These are phyloP conservation scores for Thomomys bottae DNA, from an alignment of 2,113 vertebrate genomes.

Conservation along the genomic window DNA sequence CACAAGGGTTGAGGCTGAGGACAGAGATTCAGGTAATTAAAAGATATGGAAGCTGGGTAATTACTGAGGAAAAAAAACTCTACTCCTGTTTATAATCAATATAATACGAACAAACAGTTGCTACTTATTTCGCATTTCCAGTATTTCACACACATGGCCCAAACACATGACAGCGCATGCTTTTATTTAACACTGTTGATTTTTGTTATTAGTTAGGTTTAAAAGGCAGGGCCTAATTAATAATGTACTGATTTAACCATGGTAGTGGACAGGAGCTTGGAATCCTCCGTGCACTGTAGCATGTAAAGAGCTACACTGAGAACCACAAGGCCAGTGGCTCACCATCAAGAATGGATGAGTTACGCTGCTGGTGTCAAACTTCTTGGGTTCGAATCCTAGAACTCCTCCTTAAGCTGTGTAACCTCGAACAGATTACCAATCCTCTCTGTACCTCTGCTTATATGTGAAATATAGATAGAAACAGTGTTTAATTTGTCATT, in stretches of 20 bases:
- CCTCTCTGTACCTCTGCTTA: neutral
- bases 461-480: neutral
- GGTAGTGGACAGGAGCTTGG: neutral
- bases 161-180: neutral
- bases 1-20: slow-evolving; percentile 88
- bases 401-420: neutral
- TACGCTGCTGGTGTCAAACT: neutral
- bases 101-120: neutral
- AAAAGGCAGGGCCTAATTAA: neutral
- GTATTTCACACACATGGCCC: neutral
- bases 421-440: neutral
- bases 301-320: neutral
- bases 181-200: neutral
- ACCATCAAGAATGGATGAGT: neutral
- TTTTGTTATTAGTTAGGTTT: neutral
- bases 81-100: neutral
- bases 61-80: neutral
- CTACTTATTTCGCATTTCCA: neutral
- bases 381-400: neutral
- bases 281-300: neutral
- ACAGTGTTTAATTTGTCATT: neutral
- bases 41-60: neutral
- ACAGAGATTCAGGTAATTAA: slow-evolving; percentile 91
- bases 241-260: neutral
- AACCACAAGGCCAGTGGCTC: neutral